These are phyloP conservation scores for Varecia variegata DNA, from an alignment of 2,797 vertebrate species.

Conservation along the genomic window DNA sequence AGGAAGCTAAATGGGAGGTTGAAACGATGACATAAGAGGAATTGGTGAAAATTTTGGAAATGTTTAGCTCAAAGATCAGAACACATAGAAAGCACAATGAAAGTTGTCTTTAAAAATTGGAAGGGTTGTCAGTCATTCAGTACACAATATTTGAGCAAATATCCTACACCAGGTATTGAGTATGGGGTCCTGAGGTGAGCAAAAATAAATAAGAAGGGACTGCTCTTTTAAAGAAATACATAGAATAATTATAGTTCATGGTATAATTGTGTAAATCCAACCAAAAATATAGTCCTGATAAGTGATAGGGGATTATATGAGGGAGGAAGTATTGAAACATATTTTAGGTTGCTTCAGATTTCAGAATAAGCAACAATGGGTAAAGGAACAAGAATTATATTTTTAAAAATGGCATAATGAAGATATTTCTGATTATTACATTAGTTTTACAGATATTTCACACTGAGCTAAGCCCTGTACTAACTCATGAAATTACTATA, in stretches of 20 bases:
- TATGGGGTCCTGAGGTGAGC: neutral
- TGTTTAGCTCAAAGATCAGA: slow-evolving; percentile 41
- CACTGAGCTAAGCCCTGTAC: neutral
- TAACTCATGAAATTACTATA: neutral
- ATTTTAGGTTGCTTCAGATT: neutral
- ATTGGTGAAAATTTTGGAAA: slow-evolving; percentile 31
- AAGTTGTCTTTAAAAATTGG: slow-evolving; percentile 11
- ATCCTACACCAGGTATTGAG: neutral
- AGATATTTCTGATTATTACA: slow-evolving; percentile 1
- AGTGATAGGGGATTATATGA: neutral
- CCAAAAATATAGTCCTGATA: neutral
- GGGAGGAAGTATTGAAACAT: neutral
- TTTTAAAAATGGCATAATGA: neutral
- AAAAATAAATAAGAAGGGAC: neutral
- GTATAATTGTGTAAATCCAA: neutral
- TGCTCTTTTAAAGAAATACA: neutral
- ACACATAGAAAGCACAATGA: neutral
- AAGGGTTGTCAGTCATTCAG: neutral
- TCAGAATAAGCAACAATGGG: neutral
- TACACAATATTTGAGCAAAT: neutral
- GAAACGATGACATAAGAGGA: slow-evolving; percentile 41
- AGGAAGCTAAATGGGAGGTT: slow-evolving; percentile 18
- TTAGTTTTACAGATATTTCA: neutral
- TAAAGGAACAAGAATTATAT: neutral
- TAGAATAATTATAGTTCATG: neutral